Evolutionary conservation across 2,113 vertebrate species (phyloP), one percentile per base, ranked within the genome.

Genomic region (Actenoides lindsayi): DNA sequence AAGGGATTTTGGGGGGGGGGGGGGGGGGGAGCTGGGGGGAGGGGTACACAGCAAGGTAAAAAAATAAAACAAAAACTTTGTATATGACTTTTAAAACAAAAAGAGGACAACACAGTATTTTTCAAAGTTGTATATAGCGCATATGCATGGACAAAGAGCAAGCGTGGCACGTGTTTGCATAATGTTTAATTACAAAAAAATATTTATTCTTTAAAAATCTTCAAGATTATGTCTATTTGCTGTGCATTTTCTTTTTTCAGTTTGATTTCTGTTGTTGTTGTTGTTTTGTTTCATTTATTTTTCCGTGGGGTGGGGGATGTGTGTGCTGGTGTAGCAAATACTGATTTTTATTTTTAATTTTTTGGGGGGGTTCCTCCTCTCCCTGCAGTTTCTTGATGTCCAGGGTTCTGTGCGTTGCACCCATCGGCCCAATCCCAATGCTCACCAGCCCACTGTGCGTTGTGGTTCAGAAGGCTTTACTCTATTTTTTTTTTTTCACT

Each of bases 181-280:
- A 98, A 99, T 99, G 99, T 99, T 99, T 99, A 99, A 99, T 98
- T 98, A 99, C 98, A 98, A 98, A 98, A 98, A 99, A 99, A 99
- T 99, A 99, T 99, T 99, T 99, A 99, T 99, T 99, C 99, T 99
- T 99, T 99, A 98, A 98, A 98, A 98, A 98, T 98, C 98, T 98
- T 98, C 97, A 98, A 98, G 98, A 98, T 98, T 98, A 98, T 98
- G 98, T 99, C 98, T 99, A 98, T 99, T 98, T 99, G 98, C 98
- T 98, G 98, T 99, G 98, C 98, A 98, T 98, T 98, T 99, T 98
- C 97, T 98, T 98, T 98, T 50, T 53, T 13, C 96, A 95, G 95
- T 97, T 98, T 96, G 92, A 9, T 44, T 67, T 23, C 33, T 31
- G 30, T 42, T 42, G 16, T 10, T 37, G 19, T n/a, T n/a, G n/a